Conservation (phyloP, 2,113 vertebrate species). For the Rousettus leschenaultii region DNA sequence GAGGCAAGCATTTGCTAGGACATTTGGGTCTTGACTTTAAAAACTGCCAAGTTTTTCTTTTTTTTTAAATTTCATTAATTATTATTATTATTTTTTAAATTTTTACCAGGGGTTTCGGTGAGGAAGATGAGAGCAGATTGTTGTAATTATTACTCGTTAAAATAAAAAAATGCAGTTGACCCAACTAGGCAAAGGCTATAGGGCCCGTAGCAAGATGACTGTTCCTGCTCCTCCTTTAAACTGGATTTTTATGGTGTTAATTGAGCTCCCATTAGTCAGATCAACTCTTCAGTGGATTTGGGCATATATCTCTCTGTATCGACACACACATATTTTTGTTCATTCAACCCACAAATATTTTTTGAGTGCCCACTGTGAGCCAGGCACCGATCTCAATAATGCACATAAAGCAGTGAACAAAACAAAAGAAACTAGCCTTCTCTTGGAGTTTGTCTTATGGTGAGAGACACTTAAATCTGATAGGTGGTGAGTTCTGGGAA, state of each 20-base stretch:
- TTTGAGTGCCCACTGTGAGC: background rate
- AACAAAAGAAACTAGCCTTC: background rate
- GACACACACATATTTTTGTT: background rate
- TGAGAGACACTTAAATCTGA: accelerated
- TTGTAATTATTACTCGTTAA: background rate
- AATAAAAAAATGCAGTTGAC: background rate
- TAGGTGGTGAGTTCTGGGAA: background rate
- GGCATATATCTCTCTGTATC: background rate
- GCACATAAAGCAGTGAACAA: background rate
- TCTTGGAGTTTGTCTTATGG: background rate
- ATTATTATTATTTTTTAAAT: background rate
- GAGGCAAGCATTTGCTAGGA: background rate
- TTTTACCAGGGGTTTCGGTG: background rate
- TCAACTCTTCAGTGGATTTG: background rate
- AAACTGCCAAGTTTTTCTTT: background rate
- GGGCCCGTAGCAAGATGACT: background rate
- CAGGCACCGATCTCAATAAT: background rate
- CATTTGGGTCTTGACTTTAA: background rate
- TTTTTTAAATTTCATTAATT: too few relatives aligned
- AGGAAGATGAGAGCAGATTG: background rate
- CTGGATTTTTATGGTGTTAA: background rate
- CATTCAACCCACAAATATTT: background rate
- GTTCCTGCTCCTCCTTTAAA: background rate
- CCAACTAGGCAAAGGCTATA: background rate
- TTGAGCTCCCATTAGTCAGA: background rate